A percentile compares a stretch with the other conserved stretches of the same genome.
Evolutionary conservation across 2,888 invertebrate species (phyloP).

Genomic region (Piscicola geometra): DNA sequence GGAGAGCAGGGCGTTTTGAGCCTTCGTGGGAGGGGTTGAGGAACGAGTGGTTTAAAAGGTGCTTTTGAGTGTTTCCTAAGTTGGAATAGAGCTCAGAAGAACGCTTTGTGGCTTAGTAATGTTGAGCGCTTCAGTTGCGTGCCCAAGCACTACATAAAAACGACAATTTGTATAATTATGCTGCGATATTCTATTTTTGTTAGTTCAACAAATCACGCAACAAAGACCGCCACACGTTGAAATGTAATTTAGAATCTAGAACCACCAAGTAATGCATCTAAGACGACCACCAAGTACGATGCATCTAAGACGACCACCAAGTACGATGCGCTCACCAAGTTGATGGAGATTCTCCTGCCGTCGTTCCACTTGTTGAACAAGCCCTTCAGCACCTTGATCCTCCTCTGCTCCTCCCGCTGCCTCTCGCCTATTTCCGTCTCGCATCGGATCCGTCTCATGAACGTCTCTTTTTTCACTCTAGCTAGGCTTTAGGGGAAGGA

Average conservation of each 20-base stretch:
- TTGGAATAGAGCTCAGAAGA: too few relatives aligned
- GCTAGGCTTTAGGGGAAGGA: too few relatives aligned
- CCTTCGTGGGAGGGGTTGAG: too few relatives aligned
- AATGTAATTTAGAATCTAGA: neutral
- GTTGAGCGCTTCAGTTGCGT: too few relatives aligned
- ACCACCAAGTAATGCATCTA: neutral
- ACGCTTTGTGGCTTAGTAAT: too few relatives aligned
- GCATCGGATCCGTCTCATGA: constrained; percentile 50
- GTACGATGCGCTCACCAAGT: constrained; percentile 47
- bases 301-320: neutral
- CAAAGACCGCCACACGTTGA: too few relatives aligned
- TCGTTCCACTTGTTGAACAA: constrained; percentile 52
- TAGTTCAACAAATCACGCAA: too few relatives aligned
- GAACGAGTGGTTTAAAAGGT: too few relatives aligned
- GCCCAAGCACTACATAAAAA: too few relatives aligned
- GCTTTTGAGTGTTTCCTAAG: too few relatives aligned
- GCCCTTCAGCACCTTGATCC: constrained; percentile 46
- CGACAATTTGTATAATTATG: too few relatives aligned
- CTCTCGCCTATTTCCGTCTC: constrained; percentile 47
- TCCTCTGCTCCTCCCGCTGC: constrained; percentile 46
- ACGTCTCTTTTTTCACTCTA: constrained; percentile 53
- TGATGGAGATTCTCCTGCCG: constrained; percentile 48
- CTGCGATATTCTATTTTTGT: too few relatives aligned
- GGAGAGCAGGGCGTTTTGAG: constrained; percentile 16
- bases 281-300: neutral